Evolutionary conservation across 2,113 vertebrate genomes (phyloP).

Genomic region (Gopherus evgoodei): DNA sequence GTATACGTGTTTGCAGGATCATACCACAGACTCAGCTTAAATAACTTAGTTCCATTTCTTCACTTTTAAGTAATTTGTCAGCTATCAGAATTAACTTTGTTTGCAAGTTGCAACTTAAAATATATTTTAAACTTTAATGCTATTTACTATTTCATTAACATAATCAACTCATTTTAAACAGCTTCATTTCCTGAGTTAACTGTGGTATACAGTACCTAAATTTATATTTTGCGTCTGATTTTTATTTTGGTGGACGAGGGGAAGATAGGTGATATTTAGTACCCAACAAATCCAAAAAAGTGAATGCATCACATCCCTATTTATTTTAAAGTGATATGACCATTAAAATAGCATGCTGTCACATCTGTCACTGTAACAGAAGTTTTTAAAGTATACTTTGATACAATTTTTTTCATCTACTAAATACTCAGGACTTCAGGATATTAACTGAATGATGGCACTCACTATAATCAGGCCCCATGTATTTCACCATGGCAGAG

Average conservation of each 20-base stretch:
- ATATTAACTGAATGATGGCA: background rate
- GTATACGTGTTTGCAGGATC: background rate
- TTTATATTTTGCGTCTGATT: background rate
- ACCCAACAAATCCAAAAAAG: background rate
- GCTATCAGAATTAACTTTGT: background rate
- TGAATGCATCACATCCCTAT: background rate
- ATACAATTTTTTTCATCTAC: background rate
- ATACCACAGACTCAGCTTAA: background rate
- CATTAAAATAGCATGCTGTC: background rate
- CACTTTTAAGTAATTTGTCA: background rate
- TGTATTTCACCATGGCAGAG: background rate
- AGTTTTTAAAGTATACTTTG: background rate
- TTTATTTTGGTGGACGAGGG: background rate
- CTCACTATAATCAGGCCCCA: background rate
- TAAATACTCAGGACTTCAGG: background rate
- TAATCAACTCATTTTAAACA: background rate
- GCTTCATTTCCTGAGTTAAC: background rate
- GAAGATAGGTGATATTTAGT: background rate
- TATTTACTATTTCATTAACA: background rate
- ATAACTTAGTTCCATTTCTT: background rate
- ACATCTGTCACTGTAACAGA: background rate
- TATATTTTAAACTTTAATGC: background rate
- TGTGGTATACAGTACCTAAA: background rate
- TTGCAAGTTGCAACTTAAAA: background rate
- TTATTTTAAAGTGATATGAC: background rate